A percentile compares a stretch with the other conserved stretches of the same genome.
These are phyloP conservation scores for Typhlichthys eigenmanni DNA, from an alignment of 2,797 vertebrate genomes.

Conservation along the genomic window DNA sequence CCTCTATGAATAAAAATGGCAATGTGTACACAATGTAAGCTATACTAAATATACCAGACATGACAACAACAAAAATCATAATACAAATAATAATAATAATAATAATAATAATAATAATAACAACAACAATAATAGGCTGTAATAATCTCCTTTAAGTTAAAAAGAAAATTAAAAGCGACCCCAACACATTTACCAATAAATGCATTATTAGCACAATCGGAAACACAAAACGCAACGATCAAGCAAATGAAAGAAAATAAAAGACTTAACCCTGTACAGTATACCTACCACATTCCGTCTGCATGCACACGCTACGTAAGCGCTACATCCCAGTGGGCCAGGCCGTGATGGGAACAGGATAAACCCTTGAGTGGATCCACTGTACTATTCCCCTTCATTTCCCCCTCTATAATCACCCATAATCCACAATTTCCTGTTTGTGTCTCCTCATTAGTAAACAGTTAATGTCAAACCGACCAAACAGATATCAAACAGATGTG, in stretches of 20 bases:
- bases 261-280: no score
- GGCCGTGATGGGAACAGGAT: no score
- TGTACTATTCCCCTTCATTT: conserved; percentile 9
- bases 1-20: background rate
- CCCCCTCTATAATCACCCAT: conserved; percentile 28
- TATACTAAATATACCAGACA: background rate
- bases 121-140: background rate
- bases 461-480: conserved; percentile 29
- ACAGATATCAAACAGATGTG: conserved; percentile 46
- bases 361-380: no score
- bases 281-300: no score
- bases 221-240: no score
- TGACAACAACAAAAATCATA: background rate
- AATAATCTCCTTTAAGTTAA: background rate
- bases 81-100: background rate
- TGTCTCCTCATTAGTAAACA: conserved; percentile 38
- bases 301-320: no score
- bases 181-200: no score
- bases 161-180: background rate
- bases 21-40: no score
- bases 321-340: no score
- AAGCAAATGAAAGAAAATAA: no score
- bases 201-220: background rate
- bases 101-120: no score
- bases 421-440: conserved; percentile 31